phyloP scores from a whole-genome alignment of 2,888 invertebrate genomes.

The Tribolium freemani region DNA sequence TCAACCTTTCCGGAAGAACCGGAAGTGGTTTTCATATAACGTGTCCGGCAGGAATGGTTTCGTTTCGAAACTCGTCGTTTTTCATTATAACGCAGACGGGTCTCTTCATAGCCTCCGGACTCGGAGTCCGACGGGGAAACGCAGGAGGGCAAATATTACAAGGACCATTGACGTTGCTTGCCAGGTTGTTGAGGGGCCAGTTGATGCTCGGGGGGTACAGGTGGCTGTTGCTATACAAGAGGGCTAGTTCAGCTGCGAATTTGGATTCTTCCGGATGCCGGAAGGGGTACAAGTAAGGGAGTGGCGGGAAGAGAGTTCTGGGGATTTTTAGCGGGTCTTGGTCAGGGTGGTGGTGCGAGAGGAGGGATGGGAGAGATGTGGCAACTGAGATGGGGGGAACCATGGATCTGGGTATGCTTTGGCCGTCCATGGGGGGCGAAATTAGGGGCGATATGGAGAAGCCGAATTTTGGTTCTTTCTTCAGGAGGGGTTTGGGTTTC shows the following conservation, averaged over 20 bases:
- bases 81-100: constrained; percentile 78
- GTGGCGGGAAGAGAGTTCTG: constrained; percentile 78
- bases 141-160: constrained; percentile 67
- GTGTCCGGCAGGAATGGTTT: constrained; percentile 71
- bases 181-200: constrained; percentile 63
- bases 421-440: constrained; percentile 69
- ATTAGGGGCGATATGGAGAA: constrained; percentile 78
- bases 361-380: constrained; percentile 69
- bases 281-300: constrained; percentile 81
- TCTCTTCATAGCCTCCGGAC: constrained; percentile 68
- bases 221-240: constrained; percentile 73
- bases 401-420: constrained; percentile 69
- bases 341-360: constrained; percentile 71
- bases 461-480: constrained; percentile 83
- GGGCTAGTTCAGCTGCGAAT: constrained; percentile 79
- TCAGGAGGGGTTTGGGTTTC: constrained; percentile 88
- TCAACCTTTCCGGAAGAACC: constrained; percentile 82
- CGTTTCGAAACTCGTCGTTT: constrained; percentile 71
- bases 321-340: constrained; percentile 73
- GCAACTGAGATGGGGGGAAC: constrained; percentile 69
- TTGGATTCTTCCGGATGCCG: constrained; percentile 72
- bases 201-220: constrained; percentile 70
- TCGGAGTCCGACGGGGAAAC: constrained; percentile 61
- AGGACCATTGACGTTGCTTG: constrained; percentile 47
- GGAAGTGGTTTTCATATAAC: constrained; percentile 90